Evolutionary conservation across 2,797 vertebrate species (phyloP), one percentile per base, ranked within the genome.

Genomic region (Gobio occitaniae): DNA sequence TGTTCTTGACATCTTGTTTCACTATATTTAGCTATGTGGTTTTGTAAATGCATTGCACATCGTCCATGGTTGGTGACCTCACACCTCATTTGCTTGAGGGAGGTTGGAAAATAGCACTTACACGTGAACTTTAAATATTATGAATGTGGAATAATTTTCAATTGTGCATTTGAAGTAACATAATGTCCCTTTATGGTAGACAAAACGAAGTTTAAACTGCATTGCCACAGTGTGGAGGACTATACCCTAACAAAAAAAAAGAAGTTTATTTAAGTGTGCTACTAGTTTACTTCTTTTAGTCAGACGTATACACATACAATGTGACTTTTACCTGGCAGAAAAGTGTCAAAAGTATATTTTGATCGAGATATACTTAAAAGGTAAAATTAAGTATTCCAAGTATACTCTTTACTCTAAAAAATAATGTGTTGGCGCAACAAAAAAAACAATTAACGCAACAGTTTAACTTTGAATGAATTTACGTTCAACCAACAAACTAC

Each of bases 41-140:
- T 79, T 72, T 87, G 86, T 90, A 88, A 90, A 84, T 74, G 56
- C 83, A 81, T 84, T 83, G 76, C 3, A 7, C 70, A 74, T 50
- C 15, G 0, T 11, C 15, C n/a, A 29, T 52, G 16, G 71, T 74
- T 52, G 15, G 48, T 54, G 59, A 65, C 41, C 25, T 48, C 16
- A 48, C n/a, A 65, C 25, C 12, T 63, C 1, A 63, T 16, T 78
- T 47, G n/a, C n/a, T 63, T 12, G n/a, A 63, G 8, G 13, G 15
- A 47, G 36, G 9, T 19, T 63, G 54, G 38, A 78, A 78, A 63
- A 63, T 47, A 47, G 2, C n/a, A 72, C 44, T 48, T 29, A 17
- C 29, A 47, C 0, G 3, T 29, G 7, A 61, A 21, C 16, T 79
- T 65, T 13, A 75, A 54, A 13, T 75, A 50, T 50, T 36, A 50